These are phyloP conservation scores for Leucozona laternaria DNA, from an alignment of 2,888 invertebrate species.

Conservation along the genomic window DNA sequence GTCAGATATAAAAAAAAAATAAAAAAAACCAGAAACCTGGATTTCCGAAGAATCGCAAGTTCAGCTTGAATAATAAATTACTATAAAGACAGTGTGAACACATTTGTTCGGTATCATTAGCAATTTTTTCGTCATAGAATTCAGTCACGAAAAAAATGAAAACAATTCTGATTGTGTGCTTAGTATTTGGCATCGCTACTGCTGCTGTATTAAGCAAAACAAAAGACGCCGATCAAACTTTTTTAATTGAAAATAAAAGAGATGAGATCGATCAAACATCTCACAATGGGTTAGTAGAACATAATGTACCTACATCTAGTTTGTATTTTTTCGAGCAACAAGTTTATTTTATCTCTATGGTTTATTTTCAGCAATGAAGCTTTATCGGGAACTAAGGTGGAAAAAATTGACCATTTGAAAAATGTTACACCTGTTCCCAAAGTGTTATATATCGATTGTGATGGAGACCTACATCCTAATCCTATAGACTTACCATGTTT, in stretches of 20 bases:
- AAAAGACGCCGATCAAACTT: slow-evolving; percentile 11
- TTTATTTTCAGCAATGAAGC: slow-evolving; percentile 85
- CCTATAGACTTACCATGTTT: too few species aligned
- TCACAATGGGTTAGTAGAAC: not conserved
- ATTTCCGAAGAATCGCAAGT: not conserved
- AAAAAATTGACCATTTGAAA: slow-evolving; percentile 85
- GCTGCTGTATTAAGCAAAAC: slow-evolving; percentile 4
- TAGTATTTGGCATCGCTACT: slow-evolving; percentile 11
- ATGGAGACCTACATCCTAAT: too few species aligned
- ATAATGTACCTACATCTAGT: too few species aligned
- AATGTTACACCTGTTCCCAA: slow-evolving; percentile 79
- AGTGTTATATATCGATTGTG: too few species aligned
- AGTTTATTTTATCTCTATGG: not conserved
- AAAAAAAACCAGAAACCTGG: not conserved
- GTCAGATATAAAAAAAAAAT: not conserved
- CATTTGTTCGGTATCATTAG: slow-evolving; percentile 7
- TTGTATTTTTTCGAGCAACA: not conserved
- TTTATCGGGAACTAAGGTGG: slow-evolving; percentile 86
- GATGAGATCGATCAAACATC: slow-evolving; percentile 13
- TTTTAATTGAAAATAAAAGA: slow-evolving; percentile 1
- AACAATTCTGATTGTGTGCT: not conserved
- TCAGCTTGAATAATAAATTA: slow-evolving; percentile 34
- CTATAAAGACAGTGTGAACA: slow-evolving; percentile 54
- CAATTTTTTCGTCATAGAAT: not conserved
- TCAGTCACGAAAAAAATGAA: slow-evolving; percentile 19